Conservation (phyloP, 1,140 invertebrate genomes). For the Gryllus bimaculatus region DNA sequence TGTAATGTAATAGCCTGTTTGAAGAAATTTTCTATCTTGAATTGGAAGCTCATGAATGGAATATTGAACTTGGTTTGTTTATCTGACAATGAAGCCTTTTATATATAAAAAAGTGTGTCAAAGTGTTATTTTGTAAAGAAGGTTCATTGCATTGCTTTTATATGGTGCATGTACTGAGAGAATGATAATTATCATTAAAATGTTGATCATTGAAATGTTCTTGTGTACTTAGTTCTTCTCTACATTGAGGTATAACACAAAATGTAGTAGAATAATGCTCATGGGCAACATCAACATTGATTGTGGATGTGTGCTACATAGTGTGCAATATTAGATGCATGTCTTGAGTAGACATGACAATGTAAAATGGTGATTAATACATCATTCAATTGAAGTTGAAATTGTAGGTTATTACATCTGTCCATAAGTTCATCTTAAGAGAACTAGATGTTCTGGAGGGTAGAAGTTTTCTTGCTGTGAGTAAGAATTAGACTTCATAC, state of each 20-base stretch:
- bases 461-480: not conserved
- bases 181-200: not conserved
- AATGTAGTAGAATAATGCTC: too few relatives aligned
- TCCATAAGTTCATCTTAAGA: too few relatives aligned
- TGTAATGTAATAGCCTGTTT: not conserved
- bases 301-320: not conserved
- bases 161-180: not conserved
- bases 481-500: too few relatives aligned
- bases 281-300: not conserved
- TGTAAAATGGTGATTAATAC: not conserved
- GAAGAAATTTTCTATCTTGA: not conserved
- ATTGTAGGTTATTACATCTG: too few relatives aligned
- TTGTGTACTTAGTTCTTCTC: too few relatives aligned
- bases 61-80: not conserved
- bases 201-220: not conserved
- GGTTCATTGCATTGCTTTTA: conserved; percentile 4
- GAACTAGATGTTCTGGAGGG: not conserved
- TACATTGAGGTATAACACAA: too few relatives aligned
- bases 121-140: not conserved
- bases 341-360: not conserved
- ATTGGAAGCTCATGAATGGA: not conserved
- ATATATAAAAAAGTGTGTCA: not conserved
- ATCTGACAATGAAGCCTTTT: not conserved
- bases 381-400: not conserved
- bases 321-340: not conserved